Conservation (phyloP, 2,113 vertebrate species). For the Alethe castanea region DNA sequence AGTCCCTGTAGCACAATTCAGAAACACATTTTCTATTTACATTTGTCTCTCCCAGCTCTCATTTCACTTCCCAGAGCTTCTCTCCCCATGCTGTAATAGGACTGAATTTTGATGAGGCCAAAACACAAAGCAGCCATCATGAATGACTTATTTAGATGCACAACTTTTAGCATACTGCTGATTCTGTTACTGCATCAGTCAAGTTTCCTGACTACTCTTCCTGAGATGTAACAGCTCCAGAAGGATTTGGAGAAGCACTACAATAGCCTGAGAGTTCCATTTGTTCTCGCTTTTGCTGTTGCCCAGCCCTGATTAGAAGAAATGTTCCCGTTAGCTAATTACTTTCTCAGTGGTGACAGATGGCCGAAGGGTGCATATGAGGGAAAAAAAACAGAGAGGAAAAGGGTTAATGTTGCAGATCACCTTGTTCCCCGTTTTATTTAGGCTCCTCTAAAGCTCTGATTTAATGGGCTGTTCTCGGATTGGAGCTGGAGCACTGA, state of each 20-base stretch:
- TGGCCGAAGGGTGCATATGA: neutral
- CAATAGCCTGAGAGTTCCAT: neutral
- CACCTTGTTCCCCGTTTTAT: neutral
- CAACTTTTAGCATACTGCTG: slow-evolving; percentile 47
- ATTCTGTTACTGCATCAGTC: slow-evolving; percentile 32
- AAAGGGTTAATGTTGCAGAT: slow-evolving; percentile 69
- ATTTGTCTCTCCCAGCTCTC: slow-evolving; percentile 28
- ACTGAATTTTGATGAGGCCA: slow-evolving; percentile 51
- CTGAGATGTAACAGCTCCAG: neutral
- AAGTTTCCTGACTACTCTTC: slow-evolving; percentile 47
- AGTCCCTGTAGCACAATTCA: slow-evolving; percentile 27
- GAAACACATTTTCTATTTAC: slow-evolving; percentile 47
- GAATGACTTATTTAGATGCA: slow-evolving; percentile 46
- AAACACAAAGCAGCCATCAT: slow-evolving; percentile 46
- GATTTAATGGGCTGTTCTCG: neutral
- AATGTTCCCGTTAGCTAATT: slow-evolving; percentile 68
- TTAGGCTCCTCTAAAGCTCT: neutral
- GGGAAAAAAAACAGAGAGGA: slow-evolving; percentile 47
- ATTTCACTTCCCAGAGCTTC: slow-evolving; percentile 28
- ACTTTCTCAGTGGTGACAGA: slow-evolving; percentile 58
- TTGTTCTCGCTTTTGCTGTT: slow-evolving; percentile 42
- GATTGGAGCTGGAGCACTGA: neutral
- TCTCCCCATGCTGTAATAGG: slow-evolving; percentile 23
- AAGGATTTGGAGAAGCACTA: slow-evolving; percentile 20
- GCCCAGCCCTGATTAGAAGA: slow-evolving; percentile 44